These are phyloP conservation scores for Cephus spinipes DNA, from an alignment of 2,888 invertebrate species.

Conservation along the genomic window DNA sequence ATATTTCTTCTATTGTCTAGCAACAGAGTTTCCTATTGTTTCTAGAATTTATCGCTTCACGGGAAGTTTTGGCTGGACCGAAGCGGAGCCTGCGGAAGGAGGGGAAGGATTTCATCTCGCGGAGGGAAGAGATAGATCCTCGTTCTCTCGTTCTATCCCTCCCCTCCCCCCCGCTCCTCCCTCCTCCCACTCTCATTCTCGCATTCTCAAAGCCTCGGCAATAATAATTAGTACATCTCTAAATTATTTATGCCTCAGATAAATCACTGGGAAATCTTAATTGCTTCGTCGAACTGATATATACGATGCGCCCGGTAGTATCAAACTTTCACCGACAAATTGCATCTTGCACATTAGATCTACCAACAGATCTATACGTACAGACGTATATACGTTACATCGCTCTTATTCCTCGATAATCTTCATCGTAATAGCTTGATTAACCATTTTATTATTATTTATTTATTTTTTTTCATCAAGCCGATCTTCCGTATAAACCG, in stretches of 20 bases:
- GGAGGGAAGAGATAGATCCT: constrained; percentile 34
- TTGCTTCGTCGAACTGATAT: constrained; percentile 43
- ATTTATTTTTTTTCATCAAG: not conserved
- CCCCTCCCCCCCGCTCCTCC: not conserved
- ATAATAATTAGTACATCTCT: constrained; percentile 65
- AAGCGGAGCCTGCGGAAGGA: constrained; percentile 29
- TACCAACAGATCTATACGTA: too few species aligned
- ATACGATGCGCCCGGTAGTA: not conserved
- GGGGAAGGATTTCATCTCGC: constrained; percentile 56
- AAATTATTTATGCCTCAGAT: constrained; percentile 64
- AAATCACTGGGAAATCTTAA: constrained; percentile 62
- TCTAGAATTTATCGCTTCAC: constrained; percentile 65
- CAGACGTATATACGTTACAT: not conserved
- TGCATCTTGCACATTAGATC: not conserved
- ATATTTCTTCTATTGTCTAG: constrained; percentile 66
- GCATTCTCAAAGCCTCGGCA: constrained; percentile 36
- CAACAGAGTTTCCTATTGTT: constrained; percentile 63
- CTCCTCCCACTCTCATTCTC: not conserved
- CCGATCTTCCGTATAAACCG: not conserved
- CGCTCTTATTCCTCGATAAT: not conserved
- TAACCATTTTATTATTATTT: not conserved
- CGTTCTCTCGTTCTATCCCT: constrained; percentile 14
- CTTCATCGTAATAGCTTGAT: not conserved
- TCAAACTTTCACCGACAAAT: not conserved
- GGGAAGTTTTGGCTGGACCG: constrained; percentile 59